Percentiles rank a stretch among this genome's conserved stretches.
Conservation (phyloP, 2,888 invertebrate genomes). For the Oscheius sp. region DNA sequence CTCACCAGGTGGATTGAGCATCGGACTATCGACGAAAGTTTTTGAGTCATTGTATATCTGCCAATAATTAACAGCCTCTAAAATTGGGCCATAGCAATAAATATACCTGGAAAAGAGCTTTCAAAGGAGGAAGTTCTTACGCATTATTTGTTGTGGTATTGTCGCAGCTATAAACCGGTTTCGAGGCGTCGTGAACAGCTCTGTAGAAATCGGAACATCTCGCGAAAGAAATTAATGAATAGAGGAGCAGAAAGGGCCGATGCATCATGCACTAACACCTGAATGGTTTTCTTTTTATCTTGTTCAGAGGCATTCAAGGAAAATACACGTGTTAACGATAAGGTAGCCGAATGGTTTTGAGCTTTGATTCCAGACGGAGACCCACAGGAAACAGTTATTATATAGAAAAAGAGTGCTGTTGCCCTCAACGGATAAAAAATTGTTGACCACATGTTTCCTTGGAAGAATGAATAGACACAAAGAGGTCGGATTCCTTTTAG, state of each 20-base stretch:
- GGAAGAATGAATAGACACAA: too few species aligned
- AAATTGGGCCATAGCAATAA: slow-evolving; percentile 60
- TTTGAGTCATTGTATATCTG: slow-evolving; percentile 65
- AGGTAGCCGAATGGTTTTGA: too few species aligned
- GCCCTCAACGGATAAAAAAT: neutral
- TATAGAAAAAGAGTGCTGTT: too few species aligned
- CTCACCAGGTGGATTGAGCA: slow-evolving; percentile 54
- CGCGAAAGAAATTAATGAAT: neutral
- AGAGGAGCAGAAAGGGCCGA: neutral
- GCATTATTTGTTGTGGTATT: slow-evolving; percentile 48
- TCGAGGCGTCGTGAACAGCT: neutral
- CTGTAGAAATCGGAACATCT: neutral
- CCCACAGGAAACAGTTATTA: too few species aligned
- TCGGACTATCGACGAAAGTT: slow-evolving; percentile 67
- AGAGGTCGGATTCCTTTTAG: too few species aligned
- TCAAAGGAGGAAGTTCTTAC: slow-evolving; percentile 30
- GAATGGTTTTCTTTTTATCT: neutral
- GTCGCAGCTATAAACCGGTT: slow-evolving; percentile 47
- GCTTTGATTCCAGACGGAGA: neutral
- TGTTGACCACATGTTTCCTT: neutral
- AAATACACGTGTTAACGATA: neutral
- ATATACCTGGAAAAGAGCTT: slow-evolving; percentile 46
- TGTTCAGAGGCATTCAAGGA: slow-evolving; percentile 2
- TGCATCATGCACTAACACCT: slow-evolving; percentile 9
- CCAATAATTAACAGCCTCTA: slow-evolving; percentile 62